Evolutionary conservation across 2,888 invertebrate species (phyloP), one percentile per base, ranked within the genome.

Genomic region (Cerceris ruficornis): DNA sequence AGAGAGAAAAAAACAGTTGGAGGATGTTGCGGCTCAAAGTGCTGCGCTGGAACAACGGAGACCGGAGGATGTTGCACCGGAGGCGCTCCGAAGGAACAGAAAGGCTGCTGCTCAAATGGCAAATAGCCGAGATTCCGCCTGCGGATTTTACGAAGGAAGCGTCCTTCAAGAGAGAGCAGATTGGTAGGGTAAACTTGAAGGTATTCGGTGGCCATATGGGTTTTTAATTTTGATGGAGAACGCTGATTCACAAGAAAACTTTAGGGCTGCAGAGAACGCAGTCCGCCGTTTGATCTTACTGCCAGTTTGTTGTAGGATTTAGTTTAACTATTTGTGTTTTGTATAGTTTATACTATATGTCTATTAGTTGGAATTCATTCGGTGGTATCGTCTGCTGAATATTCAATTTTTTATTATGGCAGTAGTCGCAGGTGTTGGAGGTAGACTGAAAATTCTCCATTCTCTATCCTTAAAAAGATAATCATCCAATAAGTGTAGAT

Each of bases 1-100:
- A 89, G 89, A 88, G 88, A 83, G 76, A 86, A 75, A 77, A 85
- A 84, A 62, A 54, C 75, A 60, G 61, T 69, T 7, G 85, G 82
- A 59, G 88, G 87, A 69, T 88, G 89, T 77, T 88, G 88, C 82
- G 88, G 87, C 55, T 81, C 88, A 46, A 86, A 85, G 61, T 89
- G 90, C 82, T 89, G 89, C 76, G 52, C 87, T 17, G 88, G 86
- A 60, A 84, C 71, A 60, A 83, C 75, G 71, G 86, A 85, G 28
- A 79, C 86, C 68, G 87, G 84, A 49, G 86, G 86, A 58, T 88
- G 89, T 80, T 89, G 89, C 75, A 81, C 71, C 66, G 57, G 55
- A 13, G 69, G 67, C 55, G 72, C 41, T 41, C 6, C 49, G 7
- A 65, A 57, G 71, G 71, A 75, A 55, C 14, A 11, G 67, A 73